Percentiles rank a stretch among this genome's conserved stretches.
Conservation (phyloP, 2,797 vertebrate genomes). For the Tenualosa thibaudeaui region DNA sequence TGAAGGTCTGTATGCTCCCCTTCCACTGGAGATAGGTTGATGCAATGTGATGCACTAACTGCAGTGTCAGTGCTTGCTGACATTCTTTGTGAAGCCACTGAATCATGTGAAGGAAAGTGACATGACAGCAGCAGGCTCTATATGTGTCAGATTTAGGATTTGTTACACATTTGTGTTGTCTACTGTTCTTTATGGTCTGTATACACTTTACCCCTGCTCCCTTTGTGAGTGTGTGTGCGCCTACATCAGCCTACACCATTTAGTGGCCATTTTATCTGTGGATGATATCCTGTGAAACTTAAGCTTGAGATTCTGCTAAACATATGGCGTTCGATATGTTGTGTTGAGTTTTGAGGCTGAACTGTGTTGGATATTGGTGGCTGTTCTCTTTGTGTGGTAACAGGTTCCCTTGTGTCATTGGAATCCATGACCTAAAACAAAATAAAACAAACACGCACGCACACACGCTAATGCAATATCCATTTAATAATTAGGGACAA, state of each 20-base stretch:
- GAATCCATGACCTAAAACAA: neutral
- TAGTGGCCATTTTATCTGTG: neutral
- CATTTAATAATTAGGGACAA: too few species aligned
- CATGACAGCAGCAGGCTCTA: neutral
- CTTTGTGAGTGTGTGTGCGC: too few species aligned
- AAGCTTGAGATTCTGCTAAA: slow-evolving; percentile 4
- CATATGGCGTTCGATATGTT: neutral
- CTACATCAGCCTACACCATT: neutral
- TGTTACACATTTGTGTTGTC: too few species aligned
- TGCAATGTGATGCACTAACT: neutral
- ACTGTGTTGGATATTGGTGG: too few species aligned
- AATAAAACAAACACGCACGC: neutral
- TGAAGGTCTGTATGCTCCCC: neutral
- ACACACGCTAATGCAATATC: too few species aligned
- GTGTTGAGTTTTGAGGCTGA: neutral
- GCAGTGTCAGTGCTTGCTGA: neutral
- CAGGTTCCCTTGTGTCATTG: neutral
- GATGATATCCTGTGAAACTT: neutral
- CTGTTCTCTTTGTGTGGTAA: neutral
- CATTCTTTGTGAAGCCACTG: neutral
- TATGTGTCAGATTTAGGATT: neutral
- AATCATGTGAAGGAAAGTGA: neutral
- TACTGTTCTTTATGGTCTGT: too few species aligned
- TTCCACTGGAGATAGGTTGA: neutral
- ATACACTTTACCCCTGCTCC: too few species aligned